phyloP scores from a whole-genome alignment of 1,140 invertebrate genomes.

The Drosophila eugracilis region DNA sequence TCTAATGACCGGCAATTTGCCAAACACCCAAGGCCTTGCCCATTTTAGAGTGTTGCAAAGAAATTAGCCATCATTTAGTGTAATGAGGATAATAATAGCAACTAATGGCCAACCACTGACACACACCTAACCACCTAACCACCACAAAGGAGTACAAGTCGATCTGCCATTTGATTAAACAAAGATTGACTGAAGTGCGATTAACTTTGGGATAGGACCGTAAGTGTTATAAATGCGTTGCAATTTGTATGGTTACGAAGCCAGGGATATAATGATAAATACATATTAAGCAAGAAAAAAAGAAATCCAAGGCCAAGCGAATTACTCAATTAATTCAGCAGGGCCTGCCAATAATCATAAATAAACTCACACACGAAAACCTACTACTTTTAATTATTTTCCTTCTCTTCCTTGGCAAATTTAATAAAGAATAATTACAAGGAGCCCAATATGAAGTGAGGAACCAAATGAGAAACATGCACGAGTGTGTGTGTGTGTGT shows the following conservation, averaged over 20 bases:
- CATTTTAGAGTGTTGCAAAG: constrained; percentile 80
- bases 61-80: constrained; percentile 78
- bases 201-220: constrained; percentile 48
- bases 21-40: constrained; percentile 47
- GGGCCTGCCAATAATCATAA: constrained; percentile 77
- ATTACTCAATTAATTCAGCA: constrained; percentile 73
- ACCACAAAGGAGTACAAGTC: constrained; percentile 16
- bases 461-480: no score
- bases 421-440: constrained; percentile 82
- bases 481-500: not conserved
- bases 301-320: constrained; percentile 45
- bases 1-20: constrained; percentile 73
- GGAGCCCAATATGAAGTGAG: constrained; percentile 52
- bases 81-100: constrained; percentile 80
- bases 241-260: constrained; percentile 51
- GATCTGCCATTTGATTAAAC: constrained; percentile 64
- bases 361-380: constrained; percentile 61
- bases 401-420: constrained; percentile 43
- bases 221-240: constrained; percentile 76
- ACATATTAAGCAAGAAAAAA: constrained; percentile 57
- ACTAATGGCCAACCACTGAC: constrained; percentile 54
- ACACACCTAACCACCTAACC: constrained; percentile 1
- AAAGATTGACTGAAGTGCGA: constrained; percentile 75
- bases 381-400: constrained; percentile 73
- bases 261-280: constrained; percentile 49